Conservation (phyloP, 2,888 invertebrate genomes). For the Nesidiocoris tenuis region DNA sequence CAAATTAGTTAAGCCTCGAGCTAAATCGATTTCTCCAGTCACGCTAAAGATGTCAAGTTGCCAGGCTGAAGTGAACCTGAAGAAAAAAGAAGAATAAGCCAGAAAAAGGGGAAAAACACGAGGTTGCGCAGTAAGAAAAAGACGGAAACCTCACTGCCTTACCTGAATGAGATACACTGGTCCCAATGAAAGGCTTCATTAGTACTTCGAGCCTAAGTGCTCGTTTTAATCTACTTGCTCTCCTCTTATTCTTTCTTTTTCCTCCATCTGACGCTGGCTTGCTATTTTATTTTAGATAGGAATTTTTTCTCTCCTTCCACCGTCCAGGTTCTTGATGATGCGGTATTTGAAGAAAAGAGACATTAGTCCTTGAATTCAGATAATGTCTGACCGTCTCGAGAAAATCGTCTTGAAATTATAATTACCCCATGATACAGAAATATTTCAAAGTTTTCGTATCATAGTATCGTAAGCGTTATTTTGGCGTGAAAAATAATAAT, state of each 20-base stretch:
- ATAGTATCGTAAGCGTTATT: no score
- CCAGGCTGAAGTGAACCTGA: not conserved
- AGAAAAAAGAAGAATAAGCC: slow-evolving; percentile 18
- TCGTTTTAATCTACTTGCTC: slow-evolving; percentile 36
- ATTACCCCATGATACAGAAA: no score
- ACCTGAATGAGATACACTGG: slow-evolving; percentile 33
- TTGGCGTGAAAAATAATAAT: no score
- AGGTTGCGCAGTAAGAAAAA: not conserved
- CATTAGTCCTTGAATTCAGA: no score
- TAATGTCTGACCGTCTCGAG: no score
- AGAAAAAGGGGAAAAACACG: no score
- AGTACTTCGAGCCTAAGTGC: slow-evolving; percentile 40
- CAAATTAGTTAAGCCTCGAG: slow-evolving; percentile 38
- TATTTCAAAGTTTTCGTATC: no score
- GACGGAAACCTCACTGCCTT: slow-evolving; percentile 10
- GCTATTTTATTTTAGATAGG: slow-evolving; percentile 4
- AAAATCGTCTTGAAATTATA: no score
- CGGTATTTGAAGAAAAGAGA: no score
- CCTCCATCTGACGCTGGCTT: not conserved
- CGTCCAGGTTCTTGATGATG: no score
- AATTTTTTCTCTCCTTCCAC: not conserved
- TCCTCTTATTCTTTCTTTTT: slow-evolving; percentile 15
- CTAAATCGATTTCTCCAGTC: slow-evolving; percentile 38
- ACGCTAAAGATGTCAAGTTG: slow-evolving; percentile 42
- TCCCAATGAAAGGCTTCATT: slow-evolving; percentile 40